These are phyloP conservation scores for Drosophila lacteicornis DNA, from an alignment of 1,140 invertebrate species.

Conservation along the genomic window DNA sequence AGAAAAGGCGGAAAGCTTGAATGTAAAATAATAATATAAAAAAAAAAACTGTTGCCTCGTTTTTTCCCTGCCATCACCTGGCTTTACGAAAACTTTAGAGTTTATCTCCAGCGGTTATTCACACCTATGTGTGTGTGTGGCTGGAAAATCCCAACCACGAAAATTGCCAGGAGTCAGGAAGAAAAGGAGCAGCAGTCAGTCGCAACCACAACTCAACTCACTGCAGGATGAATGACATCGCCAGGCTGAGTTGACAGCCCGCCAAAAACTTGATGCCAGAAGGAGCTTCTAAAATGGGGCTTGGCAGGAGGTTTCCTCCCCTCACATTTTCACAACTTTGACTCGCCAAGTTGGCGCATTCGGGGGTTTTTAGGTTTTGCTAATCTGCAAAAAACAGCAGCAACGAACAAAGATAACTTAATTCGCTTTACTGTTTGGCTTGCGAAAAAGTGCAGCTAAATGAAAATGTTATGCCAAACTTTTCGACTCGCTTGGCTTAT, in stretches of 20 bases:
- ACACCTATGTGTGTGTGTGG: conserved; percentile 56
- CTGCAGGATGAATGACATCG: conserved; percentile 29
- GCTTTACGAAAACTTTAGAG: conserved; percentile 24
- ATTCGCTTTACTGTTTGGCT: conserved; percentile 35
- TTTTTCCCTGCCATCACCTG: conserved; percentile 4
- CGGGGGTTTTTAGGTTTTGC: conserved; percentile 22
- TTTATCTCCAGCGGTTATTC: conserved; percentile 68
- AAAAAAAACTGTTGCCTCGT: conserved; percentile 21
- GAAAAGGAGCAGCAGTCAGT: conserved; percentile 8
- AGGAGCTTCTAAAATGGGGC: neutral
- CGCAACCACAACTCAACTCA: conserved; percentile 27
- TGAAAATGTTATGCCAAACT: conserved; percentile 50
- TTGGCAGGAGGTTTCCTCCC: neutral
- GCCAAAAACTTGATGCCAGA: conserved; percentile 50
- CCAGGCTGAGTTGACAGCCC: conserved; percentile 36
- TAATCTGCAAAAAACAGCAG: conserved; percentile 56
- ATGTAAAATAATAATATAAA: neutral
- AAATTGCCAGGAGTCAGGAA: conserved; percentile 11
- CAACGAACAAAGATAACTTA: conserved; percentile 43
- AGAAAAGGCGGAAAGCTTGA: neutral
- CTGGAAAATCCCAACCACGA: conserved; percentile 9
- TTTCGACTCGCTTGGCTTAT: conserved; percentile 39
- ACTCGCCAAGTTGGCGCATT: conserved; percentile 35
- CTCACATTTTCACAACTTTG: conserved; percentile 37
- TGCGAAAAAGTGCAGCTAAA: conserved; percentile 42